Evolutionary conservation across 2,888 invertebrate genomes (phyloP).

Genomic region (Ctenicera cuprea): DNA sequence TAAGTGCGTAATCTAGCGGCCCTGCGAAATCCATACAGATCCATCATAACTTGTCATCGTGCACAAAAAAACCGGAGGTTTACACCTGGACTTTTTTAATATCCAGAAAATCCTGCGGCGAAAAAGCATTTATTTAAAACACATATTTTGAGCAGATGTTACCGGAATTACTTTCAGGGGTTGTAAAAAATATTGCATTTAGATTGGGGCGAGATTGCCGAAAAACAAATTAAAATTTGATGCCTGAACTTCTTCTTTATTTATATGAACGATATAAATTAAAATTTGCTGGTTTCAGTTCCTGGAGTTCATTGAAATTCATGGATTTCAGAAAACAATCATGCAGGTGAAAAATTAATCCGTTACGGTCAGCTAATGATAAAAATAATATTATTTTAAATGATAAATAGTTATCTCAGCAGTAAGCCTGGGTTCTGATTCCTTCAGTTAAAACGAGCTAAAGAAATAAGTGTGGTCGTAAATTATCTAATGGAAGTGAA

Average conservation of each 20-base stretch:
- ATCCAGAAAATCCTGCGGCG: slow-evolving; percentile 66
- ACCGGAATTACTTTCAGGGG: slow-evolving; percentile 62
- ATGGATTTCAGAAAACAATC: too few species aligned
- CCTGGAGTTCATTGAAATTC: too few species aligned
- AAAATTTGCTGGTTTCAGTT: background rate
- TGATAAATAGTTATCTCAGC: too few species aligned
- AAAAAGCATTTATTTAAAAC: slow-evolving; percentile 66
- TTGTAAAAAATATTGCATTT: slow-evolving; percentile 54
- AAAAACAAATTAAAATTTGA: slow-evolving; percentile 44
- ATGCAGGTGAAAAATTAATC: too few species aligned
- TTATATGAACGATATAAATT: background rate
- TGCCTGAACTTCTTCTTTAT: background rate
- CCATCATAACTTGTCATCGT: slow-evolving; percentile 69
- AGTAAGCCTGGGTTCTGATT: too few species aligned
- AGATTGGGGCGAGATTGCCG: slow-evolving; percentile 42
- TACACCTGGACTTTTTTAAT: slow-evolving; percentile 65
- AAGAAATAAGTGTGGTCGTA: too few species aligned
- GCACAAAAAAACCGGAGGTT: slow-evolving; percentile 59
- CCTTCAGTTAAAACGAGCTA: too few species aligned
- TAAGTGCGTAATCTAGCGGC: slow-evolving; percentile 63
- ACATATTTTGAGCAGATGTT: slow-evolving; percentile 68
- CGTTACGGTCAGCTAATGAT: too few species aligned
- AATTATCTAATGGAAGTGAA: too few species aligned
- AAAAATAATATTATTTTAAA: too few species aligned
- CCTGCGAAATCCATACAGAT: slow-evolving; percentile 62